Evolutionary conservation across 2,113 vertebrate species (phyloP).

Genomic region (Telmatochromis sp.): DNA sequence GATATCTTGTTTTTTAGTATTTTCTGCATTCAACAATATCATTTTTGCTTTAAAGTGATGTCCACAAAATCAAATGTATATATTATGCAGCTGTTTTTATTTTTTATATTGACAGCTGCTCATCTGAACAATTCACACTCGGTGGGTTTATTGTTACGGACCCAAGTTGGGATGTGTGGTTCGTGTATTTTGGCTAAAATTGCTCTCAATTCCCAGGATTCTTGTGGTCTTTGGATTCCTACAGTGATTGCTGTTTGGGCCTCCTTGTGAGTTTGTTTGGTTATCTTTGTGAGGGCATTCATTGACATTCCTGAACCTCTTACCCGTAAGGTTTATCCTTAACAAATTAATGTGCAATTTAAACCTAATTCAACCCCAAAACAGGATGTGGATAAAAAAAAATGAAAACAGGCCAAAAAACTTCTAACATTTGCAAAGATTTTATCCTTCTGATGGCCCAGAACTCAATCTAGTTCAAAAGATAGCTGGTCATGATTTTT

Average conservation of each 20-base stretch:
- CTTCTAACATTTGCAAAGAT: neutral
- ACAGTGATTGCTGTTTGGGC: neutral
- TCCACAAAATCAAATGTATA: neutral
- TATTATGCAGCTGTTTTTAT: neutral
- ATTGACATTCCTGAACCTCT: neutral
- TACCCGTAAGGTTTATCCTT: neutral
- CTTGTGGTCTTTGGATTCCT: neutral
- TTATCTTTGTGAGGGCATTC: neutral
- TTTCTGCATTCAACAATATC: neutral
- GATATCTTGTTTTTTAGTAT: neutral
- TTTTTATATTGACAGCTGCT: neutral
- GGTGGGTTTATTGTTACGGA: neutral
- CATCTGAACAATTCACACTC: neutral
- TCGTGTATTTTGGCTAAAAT: neutral
- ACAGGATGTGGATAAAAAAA: neutral
- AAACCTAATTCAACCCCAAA: neutral
- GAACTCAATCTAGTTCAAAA: neutral
- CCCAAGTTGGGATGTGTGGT: fast-evolving
- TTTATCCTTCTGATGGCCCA: neutral
- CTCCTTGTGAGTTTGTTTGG: neutral
- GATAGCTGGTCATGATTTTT: neutral
- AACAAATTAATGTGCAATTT: neutral
- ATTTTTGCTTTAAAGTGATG: neutral
- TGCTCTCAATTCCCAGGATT: neutral
- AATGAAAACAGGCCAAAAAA: neutral